Evolutionary conservation across 2,888 invertebrate genomes (phyloP).

Genomic region (Eugnorisma glareosa): DNA sequence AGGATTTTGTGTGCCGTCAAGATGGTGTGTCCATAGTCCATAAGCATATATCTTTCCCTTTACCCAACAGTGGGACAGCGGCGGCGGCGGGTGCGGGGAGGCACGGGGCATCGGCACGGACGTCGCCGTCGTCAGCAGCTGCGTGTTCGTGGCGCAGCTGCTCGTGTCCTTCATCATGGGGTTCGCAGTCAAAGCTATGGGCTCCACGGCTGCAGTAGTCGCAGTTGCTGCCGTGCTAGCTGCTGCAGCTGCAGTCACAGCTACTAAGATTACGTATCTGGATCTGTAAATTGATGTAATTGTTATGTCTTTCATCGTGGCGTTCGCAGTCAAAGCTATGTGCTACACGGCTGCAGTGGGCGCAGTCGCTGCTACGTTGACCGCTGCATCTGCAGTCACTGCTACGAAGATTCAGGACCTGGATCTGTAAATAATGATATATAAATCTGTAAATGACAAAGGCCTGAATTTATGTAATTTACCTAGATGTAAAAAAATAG

Average conservation of each 20-base stretch:
- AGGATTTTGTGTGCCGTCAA: background rate
- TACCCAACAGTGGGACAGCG: slow-evolving; percentile 83
- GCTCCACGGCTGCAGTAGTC: slow-evolving; percentile 97
- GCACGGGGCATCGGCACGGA: slow-evolving; percentile 98
- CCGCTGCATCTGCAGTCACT: no score
- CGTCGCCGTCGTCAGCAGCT: slow-evolving; percentile 97
- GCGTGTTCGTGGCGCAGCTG: slow-evolving; percentile 99
- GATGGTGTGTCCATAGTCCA: background rate
- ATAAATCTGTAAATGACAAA: background rate
- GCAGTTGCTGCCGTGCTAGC: slow-evolving; percentile 96
- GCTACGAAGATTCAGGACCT: background rate
- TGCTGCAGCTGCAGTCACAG: slow-evolving; percentile 92
- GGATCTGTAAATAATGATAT: background rate
- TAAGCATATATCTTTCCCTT: background rate
- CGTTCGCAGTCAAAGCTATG: background rate
- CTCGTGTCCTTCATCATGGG: slow-evolving; percentile 96
- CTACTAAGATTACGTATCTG: slow-evolving; percentile 2
- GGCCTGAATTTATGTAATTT: background rate
- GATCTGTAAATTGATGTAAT: slow-evolving; percentile 1
- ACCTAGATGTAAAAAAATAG: background rate
- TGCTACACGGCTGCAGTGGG: rapidly evolving
- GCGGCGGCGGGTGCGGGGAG: slow-evolving; percentile 88
- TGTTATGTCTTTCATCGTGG: background rate
- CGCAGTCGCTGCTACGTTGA: background rate
- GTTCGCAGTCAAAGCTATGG: slow-evolving; percentile 94